Conservation (phyloP, 2,797 vertebrate species). For the Malacoraja senta region DNA sequence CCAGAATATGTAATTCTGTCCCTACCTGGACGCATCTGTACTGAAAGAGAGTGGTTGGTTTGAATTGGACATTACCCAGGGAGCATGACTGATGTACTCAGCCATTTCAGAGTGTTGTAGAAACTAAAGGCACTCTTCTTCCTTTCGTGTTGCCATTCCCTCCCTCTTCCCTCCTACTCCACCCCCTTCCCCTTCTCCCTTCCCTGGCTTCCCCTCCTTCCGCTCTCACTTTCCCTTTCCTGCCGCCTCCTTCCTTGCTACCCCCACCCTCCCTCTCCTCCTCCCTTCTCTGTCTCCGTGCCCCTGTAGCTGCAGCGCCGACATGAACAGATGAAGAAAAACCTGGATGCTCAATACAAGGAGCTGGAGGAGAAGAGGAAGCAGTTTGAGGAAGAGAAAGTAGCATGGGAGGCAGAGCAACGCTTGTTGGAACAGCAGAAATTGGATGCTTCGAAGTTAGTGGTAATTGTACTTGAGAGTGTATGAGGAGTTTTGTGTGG, state of each 20-base stretch:
- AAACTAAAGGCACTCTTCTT: background rate
- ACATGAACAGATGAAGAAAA: constrained; percentile 69
- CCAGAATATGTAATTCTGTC: no score
- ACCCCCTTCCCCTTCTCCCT: background rate
- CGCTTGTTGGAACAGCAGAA: constrained; percentile 66
- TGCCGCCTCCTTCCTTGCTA: no score
- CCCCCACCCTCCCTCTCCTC: background rate
- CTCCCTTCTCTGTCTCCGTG: no score
- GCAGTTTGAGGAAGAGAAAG: constrained; percentile 62
- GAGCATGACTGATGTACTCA: no score
- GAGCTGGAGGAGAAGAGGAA: constrained; percentile 67
- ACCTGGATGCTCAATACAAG: constrained; percentile 68
- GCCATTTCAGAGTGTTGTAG: no score
- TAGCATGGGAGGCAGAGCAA: constrained; percentile 65
- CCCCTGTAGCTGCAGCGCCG: constrained; percentile 59
- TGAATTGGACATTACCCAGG: no score
- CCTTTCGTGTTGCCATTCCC: background rate
- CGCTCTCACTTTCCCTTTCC: background rate
- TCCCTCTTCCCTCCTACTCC: background rate
- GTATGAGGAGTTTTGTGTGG: background rate
- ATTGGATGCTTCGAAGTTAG: constrained; percentile 66
- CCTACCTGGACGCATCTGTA: no score
- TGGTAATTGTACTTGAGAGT: background rate
- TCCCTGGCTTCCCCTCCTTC: no score
- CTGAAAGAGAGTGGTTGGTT: no score